These are phyloP conservation scores for Falco concolor DNA, from an alignment of 2,797 vertebrate species.

Conservation along the genomic window DNA sequence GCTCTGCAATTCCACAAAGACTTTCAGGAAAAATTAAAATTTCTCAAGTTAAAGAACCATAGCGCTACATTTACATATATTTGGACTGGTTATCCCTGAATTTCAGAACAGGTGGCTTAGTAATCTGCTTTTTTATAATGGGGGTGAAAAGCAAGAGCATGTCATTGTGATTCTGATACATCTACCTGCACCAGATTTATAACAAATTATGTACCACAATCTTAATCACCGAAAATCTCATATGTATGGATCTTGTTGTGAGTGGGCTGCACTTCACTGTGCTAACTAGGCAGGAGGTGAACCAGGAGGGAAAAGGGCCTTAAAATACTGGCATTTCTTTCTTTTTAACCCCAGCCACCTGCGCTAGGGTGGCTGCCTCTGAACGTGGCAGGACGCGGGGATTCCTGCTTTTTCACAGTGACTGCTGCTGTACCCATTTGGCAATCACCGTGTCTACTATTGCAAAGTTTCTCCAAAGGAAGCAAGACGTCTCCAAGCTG, in stretches of 20 bases:
- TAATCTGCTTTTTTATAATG: neutral
- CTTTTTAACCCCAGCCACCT: neutral
- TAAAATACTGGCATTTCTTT: neutral
- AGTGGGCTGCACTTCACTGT: neutral
- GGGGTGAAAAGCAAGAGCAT: neutral
- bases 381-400: neutral
- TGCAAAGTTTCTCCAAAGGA: neutral
- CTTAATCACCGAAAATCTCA: neutral
- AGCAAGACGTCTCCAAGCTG: neutral
- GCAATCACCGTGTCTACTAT: neutral
- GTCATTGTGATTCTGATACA: neutral
- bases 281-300: neutral
- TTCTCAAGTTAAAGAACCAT: neutral
- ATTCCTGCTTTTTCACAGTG: neutral
- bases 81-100: neutral
- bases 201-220: neutral
- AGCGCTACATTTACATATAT: neutral
- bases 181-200: neutral
- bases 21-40: neutral
- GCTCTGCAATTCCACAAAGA: neutral
- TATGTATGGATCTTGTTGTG: neutral
- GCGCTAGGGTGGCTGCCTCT: neutral
- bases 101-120: neutral
- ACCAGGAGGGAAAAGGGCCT: neutral
- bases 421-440: neutral